These are phyloP conservation scores for Chionomys nivalis DNA, from an alignment of 2,113 vertebrate genomes.

Conservation along the genomic window DNA sequence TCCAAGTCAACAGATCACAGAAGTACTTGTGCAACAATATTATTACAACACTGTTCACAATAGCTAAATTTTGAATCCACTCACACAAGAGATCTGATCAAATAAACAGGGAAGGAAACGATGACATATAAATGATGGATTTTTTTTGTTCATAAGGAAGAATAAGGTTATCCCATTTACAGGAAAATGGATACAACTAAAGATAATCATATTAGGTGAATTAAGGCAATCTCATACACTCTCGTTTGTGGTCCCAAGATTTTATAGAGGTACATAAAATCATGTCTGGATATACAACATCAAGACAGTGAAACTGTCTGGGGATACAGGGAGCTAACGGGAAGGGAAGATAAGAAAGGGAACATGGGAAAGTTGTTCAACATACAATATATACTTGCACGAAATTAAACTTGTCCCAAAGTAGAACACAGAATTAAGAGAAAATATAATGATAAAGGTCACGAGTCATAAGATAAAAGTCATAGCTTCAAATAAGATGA, in stretches of 20 bases:
- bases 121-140: neutral
- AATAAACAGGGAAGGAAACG: neutral
- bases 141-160: neutral
- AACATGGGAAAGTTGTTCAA: neutral
- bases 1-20: neutral
- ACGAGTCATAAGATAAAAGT: neutral
- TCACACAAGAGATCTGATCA: neutral
- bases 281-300: neutral
- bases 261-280: neutral
- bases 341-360: neutral
- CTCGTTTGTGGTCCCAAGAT: neutral
- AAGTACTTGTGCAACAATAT: neutral
- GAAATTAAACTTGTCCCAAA: neutral
- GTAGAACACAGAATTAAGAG: neutral
- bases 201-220: neutral
- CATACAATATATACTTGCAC: neutral
- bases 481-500: constrained; percentile 11
- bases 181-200: neutral
- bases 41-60: neutral
- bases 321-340: neutral
- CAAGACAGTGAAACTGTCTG: neutral
- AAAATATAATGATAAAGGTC: neutral
- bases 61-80: neutral
- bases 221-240: neutral
- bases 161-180: neutral